A percentile compares a stretch with the other conserved stretches of the same genome.
Evolutionary conservation across 1,140 invertebrate genomes (phyloP).

Genomic region (Babylonia areolata): DNA sequence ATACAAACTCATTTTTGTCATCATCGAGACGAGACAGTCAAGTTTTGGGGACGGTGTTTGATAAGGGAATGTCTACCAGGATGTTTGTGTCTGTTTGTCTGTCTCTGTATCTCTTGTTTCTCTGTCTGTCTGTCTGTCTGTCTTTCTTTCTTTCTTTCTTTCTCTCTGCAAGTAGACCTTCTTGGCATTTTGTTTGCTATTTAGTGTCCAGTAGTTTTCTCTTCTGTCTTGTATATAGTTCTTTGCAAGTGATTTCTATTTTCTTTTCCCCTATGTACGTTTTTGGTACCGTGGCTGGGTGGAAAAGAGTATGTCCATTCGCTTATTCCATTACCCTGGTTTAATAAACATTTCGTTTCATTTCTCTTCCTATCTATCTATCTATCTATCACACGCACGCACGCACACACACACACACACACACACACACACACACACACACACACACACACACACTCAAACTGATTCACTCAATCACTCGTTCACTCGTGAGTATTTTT

Average conservation of each 20-base stretch:
- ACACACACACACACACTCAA: neutral
- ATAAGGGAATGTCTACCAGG: no score
- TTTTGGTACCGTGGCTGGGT: no score
- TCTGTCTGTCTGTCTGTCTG: no score
- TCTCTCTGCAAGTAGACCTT: neutral
- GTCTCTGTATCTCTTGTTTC: no score
- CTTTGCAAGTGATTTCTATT: no score
- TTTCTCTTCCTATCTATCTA: neutral
- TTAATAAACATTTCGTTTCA: conserved; percentile 18
- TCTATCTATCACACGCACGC: conserved; percentile 3
- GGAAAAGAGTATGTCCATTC: no score
- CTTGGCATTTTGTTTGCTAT: neutral
- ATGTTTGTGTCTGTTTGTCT: neutral
- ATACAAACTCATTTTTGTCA: no score
- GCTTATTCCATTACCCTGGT: neutral
- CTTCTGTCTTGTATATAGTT: no score
- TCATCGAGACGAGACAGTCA: no score
- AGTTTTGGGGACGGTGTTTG: no score
- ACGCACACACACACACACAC: neutral
- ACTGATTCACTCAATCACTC: neutral
- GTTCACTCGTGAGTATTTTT: neutral
- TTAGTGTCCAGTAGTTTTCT: no score
- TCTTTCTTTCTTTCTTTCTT: neutral
- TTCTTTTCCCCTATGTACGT: no score
- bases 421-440: neutral